These are phyloP conservation scores for Danio albolineatus DNA, from an alignment of 2,797 vertebrate species.

Conservation along the genomic window DNA sequence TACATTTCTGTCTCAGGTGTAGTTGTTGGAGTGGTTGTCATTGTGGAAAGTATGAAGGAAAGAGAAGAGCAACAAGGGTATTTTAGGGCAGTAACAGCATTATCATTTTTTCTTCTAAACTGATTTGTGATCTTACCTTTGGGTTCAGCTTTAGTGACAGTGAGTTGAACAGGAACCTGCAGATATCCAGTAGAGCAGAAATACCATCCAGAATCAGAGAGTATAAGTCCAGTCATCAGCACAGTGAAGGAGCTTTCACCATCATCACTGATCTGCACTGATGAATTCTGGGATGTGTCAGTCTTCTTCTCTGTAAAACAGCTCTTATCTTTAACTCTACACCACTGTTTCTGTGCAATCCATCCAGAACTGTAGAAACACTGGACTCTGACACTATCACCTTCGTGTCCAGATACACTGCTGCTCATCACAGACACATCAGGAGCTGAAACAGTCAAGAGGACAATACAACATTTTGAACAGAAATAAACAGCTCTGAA, in stretches of 20 bases:
- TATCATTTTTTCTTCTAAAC: neutral
- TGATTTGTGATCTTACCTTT: no score
- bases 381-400: conserved; percentile 44
- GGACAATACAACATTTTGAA: neutral
- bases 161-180: no score
- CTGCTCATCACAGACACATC: conserved; percentile 36
- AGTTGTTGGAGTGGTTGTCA: neutral
- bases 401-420: neutral
- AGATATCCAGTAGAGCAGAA: no score
- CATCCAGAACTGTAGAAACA: conserved; percentile 63
- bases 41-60: no score
- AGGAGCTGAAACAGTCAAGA: conserved; percentile 7
- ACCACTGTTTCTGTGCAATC: conserved; percentile 31
- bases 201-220: no score
- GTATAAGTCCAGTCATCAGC: no score
- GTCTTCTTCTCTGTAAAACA: conserved; percentile 32
- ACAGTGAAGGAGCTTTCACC: no score
- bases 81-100: conserved; percentile 25
- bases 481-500: no score
- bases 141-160: no score
- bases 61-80: conserved; percentile 11
- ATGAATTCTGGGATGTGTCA: conserved; percentile 38
- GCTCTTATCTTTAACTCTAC: conserved; percentile 18
- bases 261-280: neutral
- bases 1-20: neutral